Conservation (phyloP, 2,797 vertebrate species). For the Rousettus madagascariensis region DNA sequence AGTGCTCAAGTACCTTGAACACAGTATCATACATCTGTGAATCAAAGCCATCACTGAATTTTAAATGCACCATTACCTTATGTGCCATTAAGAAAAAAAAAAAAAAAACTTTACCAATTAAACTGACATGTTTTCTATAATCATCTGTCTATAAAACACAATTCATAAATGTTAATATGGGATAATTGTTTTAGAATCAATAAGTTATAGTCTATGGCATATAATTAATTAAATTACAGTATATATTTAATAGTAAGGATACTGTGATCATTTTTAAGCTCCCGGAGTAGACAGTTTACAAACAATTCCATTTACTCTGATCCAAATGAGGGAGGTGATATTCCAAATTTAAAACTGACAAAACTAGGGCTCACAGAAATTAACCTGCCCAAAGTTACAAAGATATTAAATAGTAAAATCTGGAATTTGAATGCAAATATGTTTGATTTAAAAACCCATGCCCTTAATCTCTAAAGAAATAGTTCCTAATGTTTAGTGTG, state of each 20-base stretch:
- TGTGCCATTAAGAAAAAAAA: neutral
- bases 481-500: neutral
- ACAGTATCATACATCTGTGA: neutral
- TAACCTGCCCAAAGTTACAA: neutral
- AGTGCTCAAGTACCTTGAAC: neutral
- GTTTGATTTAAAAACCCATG: conserved; percentile 5
- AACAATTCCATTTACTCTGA: neutral
- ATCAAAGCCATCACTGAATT: neutral
- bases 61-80: conserved; percentile 7
- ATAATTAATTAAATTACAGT: neutral
- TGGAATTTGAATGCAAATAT: conserved; percentile 25
- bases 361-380: neutral
- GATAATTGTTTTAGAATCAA: neutral
- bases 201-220: neutral
- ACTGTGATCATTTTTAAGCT: neutral
- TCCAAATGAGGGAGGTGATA: neutral
- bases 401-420: neutral
- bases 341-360: neutral
- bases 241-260: neutral
- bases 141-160: neutral
- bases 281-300: neutral
- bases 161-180: neutral
- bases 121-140: neutral
- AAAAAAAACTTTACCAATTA: neutral
- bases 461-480: neutral